Base-by-base conservation (phyloP, 2,888 invertebrate genomes). In the Euplexia lucipara region DNA sequence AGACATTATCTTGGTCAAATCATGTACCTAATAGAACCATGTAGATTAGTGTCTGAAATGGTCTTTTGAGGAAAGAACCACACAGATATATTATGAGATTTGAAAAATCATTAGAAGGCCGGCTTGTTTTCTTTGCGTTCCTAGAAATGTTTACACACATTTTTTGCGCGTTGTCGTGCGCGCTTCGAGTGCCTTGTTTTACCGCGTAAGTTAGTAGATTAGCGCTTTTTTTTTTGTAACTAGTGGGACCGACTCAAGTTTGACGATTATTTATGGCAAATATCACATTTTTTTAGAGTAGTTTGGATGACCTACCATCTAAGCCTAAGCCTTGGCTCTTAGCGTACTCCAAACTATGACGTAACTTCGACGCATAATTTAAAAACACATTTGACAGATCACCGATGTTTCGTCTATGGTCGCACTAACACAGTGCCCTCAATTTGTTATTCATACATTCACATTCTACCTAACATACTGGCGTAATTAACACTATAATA, bases 381-480 rank as follows among this genome's bases (percentile, higher is more conserved):
- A 57, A 54, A 58, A 49, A 54, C 57, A 45, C 18, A 41, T 26
- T 58, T 73, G 72, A 51, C 53, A 56, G 39, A 70, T 70, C 26
- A 70, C 32, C 41, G 32, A 51, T 51, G 26, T 51, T 42, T 75
- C 64, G 39, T 70, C 53, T 56, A 39, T 56, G 75, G 30, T 48
- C 70, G 70, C 57, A 57, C 48, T 70, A 51, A 51, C 71, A 54
- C 26, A 18, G 45, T 70, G 71, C 42, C 71, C 71, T 54, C 65
- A 51, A 65, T 72, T 57, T 34, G 12, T 16, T 20, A 26, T 67
- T 32, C 44, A 26, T 14, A 72, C 58, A 42, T 57, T 58, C 53
- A 64, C 41, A 49, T 70, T 56, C 70, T n/a, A n/a, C n/a, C n/a
- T n/a, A n/a, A n/a, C n/a, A n/a, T n/a, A n/a, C n/a, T n/a, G n/a